A percentile compares a stretch with the other conserved stretches of the same genome.
Conservation (phyloP, 2,113 vertebrate genomes). For the Pelodiscus sinensis region DNA sequence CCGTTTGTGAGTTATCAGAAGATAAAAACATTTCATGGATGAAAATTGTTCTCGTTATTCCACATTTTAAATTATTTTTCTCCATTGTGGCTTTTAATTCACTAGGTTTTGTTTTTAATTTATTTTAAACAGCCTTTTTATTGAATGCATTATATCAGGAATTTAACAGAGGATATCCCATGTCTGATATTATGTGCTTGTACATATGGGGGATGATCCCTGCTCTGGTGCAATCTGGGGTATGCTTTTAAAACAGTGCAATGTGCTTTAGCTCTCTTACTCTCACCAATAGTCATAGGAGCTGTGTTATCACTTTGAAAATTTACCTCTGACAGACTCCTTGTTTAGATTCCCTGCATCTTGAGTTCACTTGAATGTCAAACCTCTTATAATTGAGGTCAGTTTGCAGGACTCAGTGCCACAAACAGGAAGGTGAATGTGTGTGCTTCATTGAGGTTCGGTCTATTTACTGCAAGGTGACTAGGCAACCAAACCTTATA, state of each 20-base stretch:
- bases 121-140: slow-evolving; percentile 72
- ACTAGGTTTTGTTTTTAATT: slow-evolving; percentile 70
- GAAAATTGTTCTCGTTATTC: slow-evolving; percentile 70
- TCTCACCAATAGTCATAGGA: background rate
- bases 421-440: background rate
- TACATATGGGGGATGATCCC: slow-evolving; percentile 11
- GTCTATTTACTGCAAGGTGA: background rate
- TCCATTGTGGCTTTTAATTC: slow-evolving; percentile 56
- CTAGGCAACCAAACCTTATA: background rate
- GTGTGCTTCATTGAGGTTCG: background rate
- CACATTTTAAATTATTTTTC: slow-evolving; percentile 67
- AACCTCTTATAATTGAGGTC: background rate
- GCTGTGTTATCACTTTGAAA: slow-evolving; percentile 37
- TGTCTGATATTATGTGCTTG: slow-evolving; percentile 16
- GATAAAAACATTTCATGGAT: slow-evolving; percentile 71
- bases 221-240: background rate
- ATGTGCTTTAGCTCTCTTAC: slow-evolving; percentile 1
- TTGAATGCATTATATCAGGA: slow-evolving; percentile 58
- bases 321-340: background rate
- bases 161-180: slow-evolving; percentile 53
- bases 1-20: slow-evolving; percentile 56
- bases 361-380: slow-evolving; percentile 51
- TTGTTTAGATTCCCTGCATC: slow-evolving; percentile 13
- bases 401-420: slow-evolving; percentile 35
- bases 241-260: background rate